Percentiles rank a stretch among this genome's conserved stretches.
Evolutionary conservation across 2,888 invertebrate species (phyloP).

Genomic region (Lasioglossum oenotherae): DNA sequence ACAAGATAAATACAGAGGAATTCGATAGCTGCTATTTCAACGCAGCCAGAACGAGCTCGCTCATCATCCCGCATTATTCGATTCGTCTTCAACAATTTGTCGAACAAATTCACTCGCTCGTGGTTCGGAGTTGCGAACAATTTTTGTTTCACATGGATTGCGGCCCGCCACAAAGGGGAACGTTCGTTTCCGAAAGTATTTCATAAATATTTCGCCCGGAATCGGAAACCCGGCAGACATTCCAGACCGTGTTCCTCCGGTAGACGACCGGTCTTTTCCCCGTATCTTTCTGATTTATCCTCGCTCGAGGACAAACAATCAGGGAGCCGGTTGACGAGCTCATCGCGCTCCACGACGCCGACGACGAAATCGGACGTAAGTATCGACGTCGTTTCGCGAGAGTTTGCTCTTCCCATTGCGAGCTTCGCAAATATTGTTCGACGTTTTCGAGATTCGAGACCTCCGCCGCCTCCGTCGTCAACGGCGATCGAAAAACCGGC

Average conservation of each 20-base stretch:
- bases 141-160: not conserved
- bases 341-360: constrained; percentile 39
- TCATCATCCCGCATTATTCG: not conserved
- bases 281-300: constrained; percentile 54
- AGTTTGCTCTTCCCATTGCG: constrained; percentile 52
- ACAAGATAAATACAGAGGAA: not conserved
- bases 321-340: constrained; percentile 53
- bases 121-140: not conserved
- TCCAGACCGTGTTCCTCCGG: not conserved
- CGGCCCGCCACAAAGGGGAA: not conserved
- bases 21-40: not conserved
- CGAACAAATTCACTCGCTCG: not conserved
- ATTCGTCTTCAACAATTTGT: not conserved
- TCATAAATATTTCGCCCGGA: constrained; percentile 22
- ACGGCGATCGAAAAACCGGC: constrained; percentile 26
- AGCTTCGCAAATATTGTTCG: constrained; percentile 59
- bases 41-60: not conserved
- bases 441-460: constrained; percentile 36
- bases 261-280: not conserved
- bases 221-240: not conserved
- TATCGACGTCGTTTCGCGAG: constrained; percentile 55
- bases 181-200: not conserved
- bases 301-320: constrained; percentile 57
- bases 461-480: not conserved
- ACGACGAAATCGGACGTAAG: constrained; percentile 56